Base-by-base conservation (phyloP, 2,888 invertebrate genomes). In the Dicyrtomina minuta region DNA sequence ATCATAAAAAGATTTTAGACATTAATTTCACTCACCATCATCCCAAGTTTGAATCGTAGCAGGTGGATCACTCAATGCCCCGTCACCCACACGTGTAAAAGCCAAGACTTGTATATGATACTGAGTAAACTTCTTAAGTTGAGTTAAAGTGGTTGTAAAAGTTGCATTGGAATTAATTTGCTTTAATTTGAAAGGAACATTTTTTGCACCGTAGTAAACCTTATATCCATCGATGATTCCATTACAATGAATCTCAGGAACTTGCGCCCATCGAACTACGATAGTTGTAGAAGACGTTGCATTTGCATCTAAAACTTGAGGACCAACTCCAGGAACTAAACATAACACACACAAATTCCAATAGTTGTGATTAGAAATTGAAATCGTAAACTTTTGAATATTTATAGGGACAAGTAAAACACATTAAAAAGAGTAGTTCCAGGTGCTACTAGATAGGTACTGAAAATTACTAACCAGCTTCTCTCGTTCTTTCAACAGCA, bases 211-310 rank as follows among this genome's bases (percentile, higher is more conserved):
- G 72, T 81, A 82, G 71, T 80, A 81, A n/a, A 82, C 92, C 83
- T 96, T 97, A 82, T 90, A 97, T 0, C 97, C 97, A 80, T 93
- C 93, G 74, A 97, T 92, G 77, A 93, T 88, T 6, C 97, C 97
- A 81, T 97, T 97, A 79, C 93, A 90, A 80, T 96, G 91, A 77
- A 89, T 88, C 43, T 88, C 87, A 0, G 93, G 91, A 0, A 97
- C 91, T 73, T 93, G 90, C 1, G 90, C 90, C 97, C 97, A 98
- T 66, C 89, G 88, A 0, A 96, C 95, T 0, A 93, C 90, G 64
- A 97, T 91, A 0, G 94, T 94, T 0, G 96, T 96, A 0, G 96
- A 96, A 0, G 94, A 94, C 0, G 94, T 92, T 0, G 96, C 90
- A 80, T 92, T 92, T 0, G 93, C 95, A 77, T 88, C 88, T 1